A percentile compares a stretch with the other conserved stretches of the same genome.
Conservation (phyloP, 1,140 invertebrate genomes). For the Vollenhovia emeryi region DNA sequence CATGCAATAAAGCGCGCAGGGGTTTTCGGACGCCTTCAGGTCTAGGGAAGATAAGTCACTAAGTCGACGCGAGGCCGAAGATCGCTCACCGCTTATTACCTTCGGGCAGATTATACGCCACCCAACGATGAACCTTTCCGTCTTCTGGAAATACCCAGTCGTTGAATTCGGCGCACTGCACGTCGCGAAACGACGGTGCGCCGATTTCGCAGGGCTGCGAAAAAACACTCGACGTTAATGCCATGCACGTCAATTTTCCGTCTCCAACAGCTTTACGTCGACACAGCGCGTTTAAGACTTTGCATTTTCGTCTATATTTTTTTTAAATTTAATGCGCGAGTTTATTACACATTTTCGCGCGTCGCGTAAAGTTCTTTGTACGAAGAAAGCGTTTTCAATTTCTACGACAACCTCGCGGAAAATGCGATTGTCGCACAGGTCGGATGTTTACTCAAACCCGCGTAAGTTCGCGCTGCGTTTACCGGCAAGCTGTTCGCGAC, state of each 20-base stretch:
- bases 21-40: conserved; percentile 79
- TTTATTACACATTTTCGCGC: not conserved
- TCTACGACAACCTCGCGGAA: not conserved
- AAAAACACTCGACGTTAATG: not conserved
- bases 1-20: conserved; percentile 85
- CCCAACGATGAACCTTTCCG: conserved; percentile 77
- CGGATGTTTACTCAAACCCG: not conserved
- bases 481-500: not conserved
- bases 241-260: not conserved
- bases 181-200: conserved; percentile 77
- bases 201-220: conserved; percentile 76
- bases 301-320: not conserved
- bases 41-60: conserved; percentile 23
- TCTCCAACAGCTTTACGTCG: not conserved
- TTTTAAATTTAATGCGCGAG: not conserved
- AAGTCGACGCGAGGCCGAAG: not conserved
- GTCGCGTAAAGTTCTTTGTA: not conserved
- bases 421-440: not conserved
- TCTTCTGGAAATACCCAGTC: conserved; percentile 81
- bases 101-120: conserved; percentile 76
- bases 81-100: conserved; percentile 70
- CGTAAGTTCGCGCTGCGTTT: conserved; percentile 1
- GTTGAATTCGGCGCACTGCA: conserved; percentile 79
- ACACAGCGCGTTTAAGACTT: not conserved
- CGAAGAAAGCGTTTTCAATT: not conserved